These are phyloP conservation scores for Syrphus vitripennis DNA, from an alignment of 2,888 invertebrate species.

Conservation along the genomic window DNA sequence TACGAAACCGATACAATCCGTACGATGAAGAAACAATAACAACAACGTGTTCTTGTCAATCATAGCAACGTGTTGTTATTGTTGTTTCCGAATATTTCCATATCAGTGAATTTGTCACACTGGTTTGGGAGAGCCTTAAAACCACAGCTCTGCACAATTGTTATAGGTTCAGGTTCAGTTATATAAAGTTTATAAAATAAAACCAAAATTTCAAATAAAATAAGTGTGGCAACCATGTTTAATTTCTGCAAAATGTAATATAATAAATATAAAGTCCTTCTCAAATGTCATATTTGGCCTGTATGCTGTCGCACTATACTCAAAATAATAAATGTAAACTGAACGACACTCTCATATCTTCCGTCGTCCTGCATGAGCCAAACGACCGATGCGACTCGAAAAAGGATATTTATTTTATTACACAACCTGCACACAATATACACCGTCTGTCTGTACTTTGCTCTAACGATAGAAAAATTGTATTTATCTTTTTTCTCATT, in stretches of 20 bases:
- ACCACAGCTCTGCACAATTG: no score
- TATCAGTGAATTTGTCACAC: no score
- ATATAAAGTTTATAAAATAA: not conserved
- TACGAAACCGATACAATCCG: no score
- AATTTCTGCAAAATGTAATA: slow-evolving; percentile 8
- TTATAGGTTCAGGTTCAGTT: no score
- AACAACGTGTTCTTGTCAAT: no score
- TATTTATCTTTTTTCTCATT: slow-evolving; percentile 43
- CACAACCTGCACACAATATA: slow-evolving; percentile 37
- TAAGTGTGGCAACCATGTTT: not conserved
- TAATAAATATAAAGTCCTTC: slow-evolving; percentile 50
- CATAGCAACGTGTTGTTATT: no score
- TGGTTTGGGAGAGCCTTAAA: no score
- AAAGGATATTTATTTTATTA: slow-evolving; percentile 63
- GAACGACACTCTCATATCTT: slow-evolving; percentile 39
- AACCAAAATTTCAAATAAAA: not conserved
- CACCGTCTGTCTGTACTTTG: slow-evolving; percentile 42
- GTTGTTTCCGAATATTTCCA: no score
- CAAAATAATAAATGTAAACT: slow-evolving; percentile 33
- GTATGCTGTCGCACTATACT: slow-evolving; percentile 22
- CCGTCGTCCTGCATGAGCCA: slow-evolving; percentile 2
- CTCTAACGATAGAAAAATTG: slow-evolving; percentile 62
- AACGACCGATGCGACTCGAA: slow-evolving; percentile 13
- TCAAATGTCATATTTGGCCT: slow-evolving; percentile 72
- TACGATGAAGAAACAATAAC: no score